Conservation (phyloP, 2,888 invertebrate species). For the Diaprepes abbreviatus region DNA sequence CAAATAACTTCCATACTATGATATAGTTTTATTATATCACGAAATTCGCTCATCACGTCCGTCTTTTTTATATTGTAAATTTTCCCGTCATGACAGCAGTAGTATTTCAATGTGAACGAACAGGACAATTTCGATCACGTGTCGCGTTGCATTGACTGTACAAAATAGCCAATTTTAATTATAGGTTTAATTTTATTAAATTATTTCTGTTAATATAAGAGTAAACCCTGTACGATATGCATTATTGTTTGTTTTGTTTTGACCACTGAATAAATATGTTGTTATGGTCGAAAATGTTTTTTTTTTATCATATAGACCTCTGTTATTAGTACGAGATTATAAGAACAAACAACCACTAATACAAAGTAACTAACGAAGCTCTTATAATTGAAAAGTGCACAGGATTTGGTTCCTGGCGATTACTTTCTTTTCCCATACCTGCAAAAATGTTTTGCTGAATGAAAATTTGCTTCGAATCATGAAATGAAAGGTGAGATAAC, state of each 20-base stretch:
- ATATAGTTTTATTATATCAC: conserved; percentile 35
- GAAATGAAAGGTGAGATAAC: too few relatives aligned
- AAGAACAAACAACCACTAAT: too few relatives aligned
- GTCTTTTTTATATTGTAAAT: conserved; percentile 41
- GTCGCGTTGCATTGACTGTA: conserved; percentile 57
- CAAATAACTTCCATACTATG: not conserved
- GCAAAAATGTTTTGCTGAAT: too few relatives aligned
- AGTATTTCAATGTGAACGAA: conserved; percentile 49
- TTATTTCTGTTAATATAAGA: conserved; percentile 55
- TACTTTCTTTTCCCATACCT: too few relatives aligned
- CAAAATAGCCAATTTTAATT: conserved; percentile 60
- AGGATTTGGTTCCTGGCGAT: too few relatives aligned
- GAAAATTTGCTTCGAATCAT: too few relatives aligned
- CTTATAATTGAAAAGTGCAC: too few relatives aligned
- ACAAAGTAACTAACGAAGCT: too few relatives aligned
- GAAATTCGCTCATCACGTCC: not conserved
- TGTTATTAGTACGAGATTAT: too few relatives aligned
- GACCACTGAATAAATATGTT: conserved; percentile 6
- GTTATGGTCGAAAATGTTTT: conserved; percentile 5
- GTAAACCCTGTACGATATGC: conserved; percentile 55
- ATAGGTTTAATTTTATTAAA: conserved; percentile 51
- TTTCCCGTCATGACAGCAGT: conserved; percentile 46
- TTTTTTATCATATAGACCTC: conserved; percentile 10
- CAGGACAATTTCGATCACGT: conserved; percentile 53
- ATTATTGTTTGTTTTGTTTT: conserved; percentile 36